phyloP scores from a whole-genome alignment of 2,888 invertebrate genomes.

The Abscondita cerata region DNA sequence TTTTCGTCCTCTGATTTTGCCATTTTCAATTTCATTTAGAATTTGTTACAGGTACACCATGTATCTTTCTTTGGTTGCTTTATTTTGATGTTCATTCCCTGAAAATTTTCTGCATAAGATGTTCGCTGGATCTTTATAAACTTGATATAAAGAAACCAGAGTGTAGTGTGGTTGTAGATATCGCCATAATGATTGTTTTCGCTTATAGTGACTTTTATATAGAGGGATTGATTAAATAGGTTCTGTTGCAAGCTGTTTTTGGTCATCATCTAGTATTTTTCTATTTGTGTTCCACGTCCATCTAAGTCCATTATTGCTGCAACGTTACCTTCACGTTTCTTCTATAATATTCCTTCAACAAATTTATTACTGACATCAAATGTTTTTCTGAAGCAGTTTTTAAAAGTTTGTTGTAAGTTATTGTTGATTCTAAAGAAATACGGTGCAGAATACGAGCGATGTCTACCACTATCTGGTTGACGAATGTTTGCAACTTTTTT shows the following conservation, averaged over 20 bases:
- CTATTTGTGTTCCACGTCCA: background rate
- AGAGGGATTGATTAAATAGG: background rate
- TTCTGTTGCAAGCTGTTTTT: background rate
- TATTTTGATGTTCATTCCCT: background rate
- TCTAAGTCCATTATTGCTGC: background rate
- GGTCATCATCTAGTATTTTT: background rate
- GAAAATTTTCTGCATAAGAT: background rate
- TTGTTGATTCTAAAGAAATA: background rate
- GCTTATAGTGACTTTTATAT: background rate
- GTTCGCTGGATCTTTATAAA: conserved; percentile 6
- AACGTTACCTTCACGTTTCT: background rate
- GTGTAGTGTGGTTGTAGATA: background rate
- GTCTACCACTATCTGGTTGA: too few relatives aligned
- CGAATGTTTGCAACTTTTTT: too few relatives aligned
- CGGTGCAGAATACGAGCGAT: too few relatives aligned
- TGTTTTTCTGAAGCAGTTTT: background rate
- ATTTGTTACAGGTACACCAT: background rate
- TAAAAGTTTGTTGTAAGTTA: background rate
- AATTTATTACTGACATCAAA: background rate
- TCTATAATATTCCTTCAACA: too few relatives aligned
- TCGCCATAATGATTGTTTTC: background rate
- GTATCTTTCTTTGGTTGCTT: background rate
- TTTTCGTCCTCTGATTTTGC: conserved; percentile 14
- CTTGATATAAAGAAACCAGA: background rate
- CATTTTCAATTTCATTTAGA: background rate